Evolutionary conservation across 2,888 invertebrate genomes (phyloP), one percentile per base, ranked within the genome.

Genomic region (Ophonus ardosiacus): DNA sequence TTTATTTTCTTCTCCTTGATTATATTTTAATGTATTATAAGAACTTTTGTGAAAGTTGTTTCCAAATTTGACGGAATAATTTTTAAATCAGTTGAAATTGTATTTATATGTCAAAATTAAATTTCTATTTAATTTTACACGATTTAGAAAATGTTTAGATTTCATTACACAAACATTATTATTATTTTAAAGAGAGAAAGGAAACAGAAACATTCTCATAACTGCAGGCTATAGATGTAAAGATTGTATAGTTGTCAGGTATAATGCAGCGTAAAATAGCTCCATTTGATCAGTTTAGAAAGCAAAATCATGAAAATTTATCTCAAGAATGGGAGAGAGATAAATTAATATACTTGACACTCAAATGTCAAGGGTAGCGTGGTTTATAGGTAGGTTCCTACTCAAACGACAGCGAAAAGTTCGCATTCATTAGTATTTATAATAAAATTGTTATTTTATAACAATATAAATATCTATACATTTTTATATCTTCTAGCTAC

Each of bases 281-380:
- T 68, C 38, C 68, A 68, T 31, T 68, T 10, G 10, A 31, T 15
- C n/a, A 13, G 10, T 78, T 76, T 78, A 78, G 78, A 78, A 78
- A 78, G 78, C 78, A 78, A 78, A 78, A 78, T 76, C 57, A n/a
- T 76, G 76, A 51, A 76, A 74, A 76, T 51, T 74, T 51, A 51
- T 56, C 24, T 21, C 24, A 24, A 56, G 24, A 51, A 51, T 43
- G 51, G 51, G 56, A 18, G 13, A 78, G 18, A 57, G 31, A 57
- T 51, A 57, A 78, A 78, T 57, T 57, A 78, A 56, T 56, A 56
- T 78, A 31, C 56, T 78, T 78, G 78, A 57, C 57, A 78, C 24
- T 31, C 78, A 78, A 78, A 78, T 78, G 78, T 78, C 78, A 78
- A 78, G 78, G 78, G 17, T 24, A 78, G 7, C 8, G 21, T 78